phyloP scores from a whole-genome alignment of 2,113 vertebrate genomes.

The Callionymus lyra region DNA sequence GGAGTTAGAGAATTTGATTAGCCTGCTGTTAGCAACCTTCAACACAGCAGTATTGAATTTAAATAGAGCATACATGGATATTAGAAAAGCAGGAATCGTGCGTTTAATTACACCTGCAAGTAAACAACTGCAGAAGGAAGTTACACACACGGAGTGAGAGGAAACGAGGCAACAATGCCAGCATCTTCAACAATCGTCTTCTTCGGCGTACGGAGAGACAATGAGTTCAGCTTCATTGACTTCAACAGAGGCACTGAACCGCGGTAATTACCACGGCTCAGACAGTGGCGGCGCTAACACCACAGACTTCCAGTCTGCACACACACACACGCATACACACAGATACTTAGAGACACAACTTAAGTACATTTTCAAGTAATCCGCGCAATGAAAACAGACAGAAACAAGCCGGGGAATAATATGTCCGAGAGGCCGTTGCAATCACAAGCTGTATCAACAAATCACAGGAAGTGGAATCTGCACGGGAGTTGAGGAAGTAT shows the following conservation, averaged over 20 bases:
- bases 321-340: background rate
- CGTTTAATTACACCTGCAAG: constrained; percentile 34
- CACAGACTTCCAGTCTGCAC: constrained; percentile 3
- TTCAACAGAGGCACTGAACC: constrained; percentile 53
- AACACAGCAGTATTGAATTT: constrained; percentile 29
- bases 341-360: constrained; percentile 4
- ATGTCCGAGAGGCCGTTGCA: constrained; percentile 7
- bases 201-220: constrained; percentile 57
- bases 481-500: constrained; percentile 28
- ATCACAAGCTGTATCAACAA: constrained; percentile 19
- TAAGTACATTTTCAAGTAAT: constrained; percentile 16
- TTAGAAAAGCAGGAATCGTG: constrained; percentile 29
- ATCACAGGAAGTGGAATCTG: constrained; percentile 15
- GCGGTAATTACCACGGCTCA: constrained; percentile 58
- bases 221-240: constrained; percentile 62
- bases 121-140: constrained; percentile 21
- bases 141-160: constrained; percentile 31
- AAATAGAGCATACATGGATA: constrained; percentile 33
- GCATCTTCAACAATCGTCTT: constrained; percentile 59
- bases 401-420: constrained; percentile 11
- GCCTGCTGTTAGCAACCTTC: constrained; percentile 19
- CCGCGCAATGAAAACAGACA: constrained; percentile 5
- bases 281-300: constrained; percentile 36
- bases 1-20: constrained; percentile 27
- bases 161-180: constrained; percentile 24